These are phyloP conservation scores for Myiothlypis chrysogaster DNA, from an alignment of 2,797 vertebrate genomes.

Conservation along the genomic window DNA sequence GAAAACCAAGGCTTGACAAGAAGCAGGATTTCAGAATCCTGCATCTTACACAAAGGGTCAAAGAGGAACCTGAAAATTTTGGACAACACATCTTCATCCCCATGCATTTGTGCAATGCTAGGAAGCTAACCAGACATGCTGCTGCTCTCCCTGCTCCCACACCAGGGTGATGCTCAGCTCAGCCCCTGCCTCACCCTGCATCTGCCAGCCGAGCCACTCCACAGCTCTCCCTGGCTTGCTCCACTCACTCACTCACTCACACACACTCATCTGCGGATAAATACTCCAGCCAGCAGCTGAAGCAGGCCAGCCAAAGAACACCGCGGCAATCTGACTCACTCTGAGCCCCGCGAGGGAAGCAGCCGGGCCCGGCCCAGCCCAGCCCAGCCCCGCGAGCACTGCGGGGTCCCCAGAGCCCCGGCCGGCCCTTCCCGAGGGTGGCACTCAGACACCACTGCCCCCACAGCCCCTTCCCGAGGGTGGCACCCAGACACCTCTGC, in stretches of 20 bases:
- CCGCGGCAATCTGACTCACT: background rate
- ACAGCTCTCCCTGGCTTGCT: background rate
- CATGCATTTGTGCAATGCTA: background rate
- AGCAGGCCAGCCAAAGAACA: background rate
- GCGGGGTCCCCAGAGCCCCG: accelerated
- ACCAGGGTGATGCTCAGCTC: background rate
- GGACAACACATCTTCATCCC: background rate
- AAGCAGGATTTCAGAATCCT: background rate
- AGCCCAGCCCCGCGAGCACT: accelerated
- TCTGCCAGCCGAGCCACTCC: background rate
- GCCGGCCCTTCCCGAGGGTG: too few relatives aligned
- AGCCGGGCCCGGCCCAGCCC: background rate
- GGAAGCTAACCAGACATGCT: background rate
- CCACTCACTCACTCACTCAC: background rate
- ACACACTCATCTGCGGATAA: accelerated
- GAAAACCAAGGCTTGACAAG: background rate
- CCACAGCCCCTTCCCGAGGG: too few relatives aligned
- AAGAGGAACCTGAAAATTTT: background rate
- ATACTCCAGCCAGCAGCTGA: background rate
- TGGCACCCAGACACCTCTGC: too few relatives aligned
- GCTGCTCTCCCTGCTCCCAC: background rate
- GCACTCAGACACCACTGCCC: too few relatives aligned
- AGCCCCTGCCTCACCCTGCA: background rate
- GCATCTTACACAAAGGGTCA: background rate
- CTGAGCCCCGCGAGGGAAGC: background rate